Conservation (phyloP, 2,797 vertebrate species). For the Masticophis lateralis region DNA sequence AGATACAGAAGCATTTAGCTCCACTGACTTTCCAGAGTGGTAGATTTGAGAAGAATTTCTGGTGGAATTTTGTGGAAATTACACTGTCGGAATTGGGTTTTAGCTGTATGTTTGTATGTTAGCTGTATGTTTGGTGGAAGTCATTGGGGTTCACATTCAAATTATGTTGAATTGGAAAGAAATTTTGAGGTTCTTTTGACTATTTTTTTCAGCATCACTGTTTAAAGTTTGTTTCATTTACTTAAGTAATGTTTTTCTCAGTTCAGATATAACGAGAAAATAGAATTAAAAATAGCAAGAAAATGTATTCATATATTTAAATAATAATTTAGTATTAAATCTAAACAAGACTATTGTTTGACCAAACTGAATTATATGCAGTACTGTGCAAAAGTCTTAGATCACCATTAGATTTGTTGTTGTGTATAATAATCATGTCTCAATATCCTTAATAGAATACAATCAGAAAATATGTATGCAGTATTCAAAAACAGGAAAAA, state of each 20-base stretch:
- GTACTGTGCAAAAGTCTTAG: not conserved
- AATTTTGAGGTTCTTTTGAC: not conserved
- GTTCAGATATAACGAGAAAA: not conserved
- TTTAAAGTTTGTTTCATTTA: not conserved
- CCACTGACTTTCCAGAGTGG: not conserved
- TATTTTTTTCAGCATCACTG: not conserved
- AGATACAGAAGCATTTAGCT: not conserved
- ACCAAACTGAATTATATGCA: not conserved
- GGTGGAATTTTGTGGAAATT: not conserved
- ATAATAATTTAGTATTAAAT: not conserved
- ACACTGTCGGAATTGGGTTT: not conserved
- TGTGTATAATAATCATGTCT: not conserved
- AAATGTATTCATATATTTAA: not conserved
- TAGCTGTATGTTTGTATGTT: not conserved
- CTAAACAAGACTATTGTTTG: not conserved
- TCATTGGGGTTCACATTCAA: not conserved
- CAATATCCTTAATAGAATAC: no score
- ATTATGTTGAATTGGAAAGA: not conserved
- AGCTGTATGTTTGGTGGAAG: not conserved
- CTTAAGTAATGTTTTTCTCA: not conserved
- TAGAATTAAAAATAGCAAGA: not conserved
- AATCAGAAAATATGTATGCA: not conserved
- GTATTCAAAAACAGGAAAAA: not conserved
- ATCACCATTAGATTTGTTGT: not conserved
- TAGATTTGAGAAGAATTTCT: not conserved